Percentiles rank a stretch among this genome's conserved stretches.
phyloP scores from a whole-genome alignment of 2,888 invertebrate species.

The Fragum fragum region DNA sequence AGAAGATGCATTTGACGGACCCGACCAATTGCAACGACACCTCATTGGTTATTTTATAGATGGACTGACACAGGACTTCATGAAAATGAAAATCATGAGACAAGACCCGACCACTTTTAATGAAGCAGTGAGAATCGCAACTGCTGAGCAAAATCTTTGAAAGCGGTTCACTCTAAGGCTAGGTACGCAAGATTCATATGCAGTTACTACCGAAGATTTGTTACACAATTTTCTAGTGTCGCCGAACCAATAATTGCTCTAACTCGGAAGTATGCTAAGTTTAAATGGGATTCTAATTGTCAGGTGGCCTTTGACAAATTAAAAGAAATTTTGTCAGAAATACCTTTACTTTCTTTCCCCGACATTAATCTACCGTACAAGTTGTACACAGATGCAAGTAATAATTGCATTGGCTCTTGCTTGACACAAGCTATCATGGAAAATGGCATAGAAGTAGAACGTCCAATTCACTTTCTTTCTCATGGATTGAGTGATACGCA shows the following conservation, averaged over 20 bases:
- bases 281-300: conserved; percentile 20
- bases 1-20: no score
- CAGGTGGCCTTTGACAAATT: conserved; percentile 28
- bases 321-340: conserved; percentile 8
- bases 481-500: conserved; percentile 47
- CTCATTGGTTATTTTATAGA: no score
- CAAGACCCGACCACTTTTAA: no score
- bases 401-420: no score
- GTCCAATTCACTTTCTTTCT: conserved; percentile 32
- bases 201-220: not conserved
- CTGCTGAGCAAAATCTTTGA: no score
- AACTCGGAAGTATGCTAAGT: conserved; percentile 38
- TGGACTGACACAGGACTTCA: no score
- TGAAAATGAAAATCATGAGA: no score
- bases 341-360: conserved; percentile 21
- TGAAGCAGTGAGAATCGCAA: no score
- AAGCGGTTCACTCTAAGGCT: no score
- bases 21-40: no score
- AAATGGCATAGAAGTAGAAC: conserved; percentile 1
- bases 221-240: no score
- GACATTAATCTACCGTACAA: conserved; percentile 15
- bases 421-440: conserved; percentile 5
- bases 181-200: no score
- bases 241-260: not conserved
- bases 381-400: conserved; percentile 37